Evolutionary conservation across 2,888 invertebrate species (phyloP), one percentile per base, ranked within the genome.

Genomic region (Trichogramma dendrolimi): DNA sequence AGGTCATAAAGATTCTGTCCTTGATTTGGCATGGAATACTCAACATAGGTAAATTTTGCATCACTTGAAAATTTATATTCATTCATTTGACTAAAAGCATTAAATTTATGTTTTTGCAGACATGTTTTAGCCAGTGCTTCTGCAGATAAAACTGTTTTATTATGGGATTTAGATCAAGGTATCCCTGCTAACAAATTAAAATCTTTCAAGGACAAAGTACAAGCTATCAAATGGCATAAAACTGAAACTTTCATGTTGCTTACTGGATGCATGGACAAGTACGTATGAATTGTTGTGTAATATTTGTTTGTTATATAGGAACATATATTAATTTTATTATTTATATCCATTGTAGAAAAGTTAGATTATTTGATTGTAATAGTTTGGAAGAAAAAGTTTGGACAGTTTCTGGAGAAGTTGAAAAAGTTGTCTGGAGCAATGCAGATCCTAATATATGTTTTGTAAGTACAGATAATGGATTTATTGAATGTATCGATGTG

Each of bases 81-180:
- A 7, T 54, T 49, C 4, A 58, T 65, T 48, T 11, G 43, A 8
- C 42, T 38, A 27, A 56, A 50, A 56, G 7, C 10, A 53, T 49
- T 7, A 14, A 51, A 40, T 40, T 4, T 41, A 41, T 6, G 58
- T 55, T 46, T 65, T 74, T 80, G 46, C 74, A 89, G 90, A 42
- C 94, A 96, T 76, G 87, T 96, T 43, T 75, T 98, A 67, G 96
- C 96, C 0, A 96, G 96, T 80, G 95, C 90, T 0, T 96, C 96
- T 0, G 96, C 92, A 0, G 98, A 98, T 80, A 84, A 85, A 70
- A 90, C 91, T 1, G 87, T 94, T 5, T 82, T 92, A 38, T 78
- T 98, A 1, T 98, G 98, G 98, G 97, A 98, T 80, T 81, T 98
- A 74, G 91, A 93, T 70, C 86, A 86, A 69, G 88, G 90, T 7